phyloP scores from a whole-genome alignment of 2,113 vertebrate genomes.

The Elephas maximus region DNA sequence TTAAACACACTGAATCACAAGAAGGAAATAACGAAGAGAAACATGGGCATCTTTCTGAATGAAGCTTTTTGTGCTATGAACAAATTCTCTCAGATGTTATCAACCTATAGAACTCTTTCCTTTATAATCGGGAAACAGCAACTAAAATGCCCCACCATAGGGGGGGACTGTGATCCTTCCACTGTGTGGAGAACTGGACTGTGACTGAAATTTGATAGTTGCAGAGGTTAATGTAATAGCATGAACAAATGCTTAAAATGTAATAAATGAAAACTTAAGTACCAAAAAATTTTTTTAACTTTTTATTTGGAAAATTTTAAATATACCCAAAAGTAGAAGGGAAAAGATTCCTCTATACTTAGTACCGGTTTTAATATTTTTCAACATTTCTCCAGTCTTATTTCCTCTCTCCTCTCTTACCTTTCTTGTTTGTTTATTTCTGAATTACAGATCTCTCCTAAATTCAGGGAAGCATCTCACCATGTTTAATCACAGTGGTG shows the following conservation, averaged over 20 bases:
- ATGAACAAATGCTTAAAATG: not conserved
- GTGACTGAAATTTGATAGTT: not conserved
- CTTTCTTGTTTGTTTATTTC: not conserved
- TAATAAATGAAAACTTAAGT: not conserved
- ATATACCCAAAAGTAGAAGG: slow-evolving; percentile 4
- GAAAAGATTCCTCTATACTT: not conserved
- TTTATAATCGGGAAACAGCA: not conserved
- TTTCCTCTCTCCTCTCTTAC: not conserved
- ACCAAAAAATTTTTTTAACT: not conserved
- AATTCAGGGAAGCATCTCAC: not conserved
- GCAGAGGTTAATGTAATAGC: not conserved
- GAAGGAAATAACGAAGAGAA: not conserved
- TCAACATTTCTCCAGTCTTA: not conserved
- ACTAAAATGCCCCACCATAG: not conserved
- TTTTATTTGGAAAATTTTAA: slow-evolving; percentile 48
- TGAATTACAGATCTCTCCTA: not conserved
- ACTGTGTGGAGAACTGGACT: not conserved
- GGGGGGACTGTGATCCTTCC: not conserved
- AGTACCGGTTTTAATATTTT: not conserved
- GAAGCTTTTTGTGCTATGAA: not conserved
- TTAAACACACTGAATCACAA: not conserved
- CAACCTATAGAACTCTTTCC: not conserved
- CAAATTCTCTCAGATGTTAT: not conserved
- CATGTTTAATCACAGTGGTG: not conserved
- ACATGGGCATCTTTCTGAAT: not conserved